Evolutionary conservation across 2,113 vertebrate species (phyloP).

Genomic region (Bombycilla garrulus): DNA sequence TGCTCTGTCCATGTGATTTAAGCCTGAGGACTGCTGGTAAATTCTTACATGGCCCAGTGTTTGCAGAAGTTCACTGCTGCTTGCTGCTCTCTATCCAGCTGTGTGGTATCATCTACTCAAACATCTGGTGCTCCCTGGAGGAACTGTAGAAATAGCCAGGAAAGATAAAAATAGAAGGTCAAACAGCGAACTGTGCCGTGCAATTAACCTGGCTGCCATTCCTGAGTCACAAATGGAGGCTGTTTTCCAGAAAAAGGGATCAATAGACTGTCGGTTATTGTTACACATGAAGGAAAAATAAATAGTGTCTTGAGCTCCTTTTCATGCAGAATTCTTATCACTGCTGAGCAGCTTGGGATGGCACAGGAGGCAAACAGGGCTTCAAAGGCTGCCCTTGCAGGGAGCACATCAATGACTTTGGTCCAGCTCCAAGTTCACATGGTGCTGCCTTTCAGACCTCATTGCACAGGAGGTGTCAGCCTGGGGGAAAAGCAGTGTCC

Average conservation of each 20-base stretch:
- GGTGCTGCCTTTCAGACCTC: not conserved
- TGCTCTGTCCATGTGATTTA: not conserved
- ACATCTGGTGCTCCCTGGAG: not conserved
- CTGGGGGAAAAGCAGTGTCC: not conserved
- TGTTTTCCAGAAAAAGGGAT: not conserved
- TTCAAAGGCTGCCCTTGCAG: not conserved
- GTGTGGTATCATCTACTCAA: not conserved
- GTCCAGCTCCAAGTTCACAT: not conserved
- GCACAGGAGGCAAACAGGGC: not conserved
- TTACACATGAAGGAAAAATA: not conserved
- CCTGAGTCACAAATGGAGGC: not conserved
- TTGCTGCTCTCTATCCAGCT: not conserved
- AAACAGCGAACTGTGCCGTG: not conserved
- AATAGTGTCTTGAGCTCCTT: conserved; percentile 34
- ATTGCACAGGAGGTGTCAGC: not conserved
- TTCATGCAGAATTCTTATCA: conserved; percentile 37
- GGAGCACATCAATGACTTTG: not conserved
- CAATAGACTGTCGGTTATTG: not conserved
- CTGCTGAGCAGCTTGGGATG: conserved; percentile 17
- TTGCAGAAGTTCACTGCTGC: not conserved
- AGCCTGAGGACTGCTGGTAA: not conserved
- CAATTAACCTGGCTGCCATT: conserved; percentile 9
- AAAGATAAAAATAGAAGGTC: conserved; percentile 3
- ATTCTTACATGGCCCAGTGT: not conserved
- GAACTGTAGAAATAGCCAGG: not conserved